Base-by-base conservation (phyloP, 2,888 invertebrate species). In the Drosophila falleni region DNA sequence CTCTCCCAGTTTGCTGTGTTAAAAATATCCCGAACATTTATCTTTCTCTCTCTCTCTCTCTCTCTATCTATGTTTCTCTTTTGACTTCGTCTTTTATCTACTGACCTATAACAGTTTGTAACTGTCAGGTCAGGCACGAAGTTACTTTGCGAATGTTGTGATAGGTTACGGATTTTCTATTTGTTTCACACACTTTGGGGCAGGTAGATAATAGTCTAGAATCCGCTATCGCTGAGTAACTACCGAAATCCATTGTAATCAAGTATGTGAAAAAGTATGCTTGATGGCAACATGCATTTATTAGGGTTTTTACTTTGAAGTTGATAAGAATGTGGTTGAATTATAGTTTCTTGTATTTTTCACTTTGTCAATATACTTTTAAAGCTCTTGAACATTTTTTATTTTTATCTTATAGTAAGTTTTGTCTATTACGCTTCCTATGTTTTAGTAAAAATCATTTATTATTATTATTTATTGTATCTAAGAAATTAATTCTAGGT, bases 91-190 rank as follows among this genome's bases (percentile, higher is more conserved):
- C 19, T 66, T 68, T 78, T 53, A 72, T 74, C 84, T 72, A 78
- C 78, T 86, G 84, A 86, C 84, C 84, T 84, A 85, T 62, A 81
- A 84, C 78, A 67, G 67, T 63, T 67, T 76, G 71, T 69, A 68
- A 81, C 66, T 79, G 79, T 77, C 85, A 79, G 81, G 65, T 77
- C 79, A 72, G 64, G 64, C 77, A 64, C 42, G 66, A 56, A 70
- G 72, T 79, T 78, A 74, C 83, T 83, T 74, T 68, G 75, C 60
- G 69, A 81, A 75, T 85, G 84, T 86, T 84, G 86, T 84, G 81
- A 83, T 86, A 84, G 84, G 84, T 86, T 86, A 67, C 69, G 86
- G 75, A 60, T 51, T 64, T 56, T 62, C 53, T 59, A 71, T 65
- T 74, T 68, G 62, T 59, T 46, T 46, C 56, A 54, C 54, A 58